These are phyloP conservation scores for Philypnodon macrostomus DNA, from an alignment of 2,797 vertebrate species.

Conservation along the genomic window DNA sequence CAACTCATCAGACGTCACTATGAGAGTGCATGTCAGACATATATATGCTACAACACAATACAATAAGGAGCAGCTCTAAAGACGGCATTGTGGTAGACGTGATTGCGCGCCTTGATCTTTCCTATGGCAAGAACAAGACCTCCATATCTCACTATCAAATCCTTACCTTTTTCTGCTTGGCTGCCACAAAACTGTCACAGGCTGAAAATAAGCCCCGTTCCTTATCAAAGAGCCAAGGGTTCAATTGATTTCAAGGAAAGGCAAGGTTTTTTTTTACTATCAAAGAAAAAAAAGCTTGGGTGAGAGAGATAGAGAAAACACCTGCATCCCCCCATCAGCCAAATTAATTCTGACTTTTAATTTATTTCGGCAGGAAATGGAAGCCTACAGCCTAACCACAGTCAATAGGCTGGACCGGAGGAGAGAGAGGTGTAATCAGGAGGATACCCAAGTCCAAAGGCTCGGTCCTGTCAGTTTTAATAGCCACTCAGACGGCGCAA, in stretches of 20 bases:
- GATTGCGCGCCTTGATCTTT: slow-evolving; percentile 94
- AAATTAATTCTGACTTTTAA: slow-evolving; percentile 99
- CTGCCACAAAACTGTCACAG: slow-evolving; percentile 95
- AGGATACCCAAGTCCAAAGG: slow-evolving; percentile 84
- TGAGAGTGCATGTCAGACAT: slow-evolving; percentile 35
- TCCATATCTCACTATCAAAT: slow-evolving; percentile 98
- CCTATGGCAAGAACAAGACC: slow-evolving; percentile 95
- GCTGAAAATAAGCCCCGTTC: slow-evolving; percentile 90
- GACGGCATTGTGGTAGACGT: slow-evolving; percentile 81
- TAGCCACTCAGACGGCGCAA: slow-evolving; percentile 90
- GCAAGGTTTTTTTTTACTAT: too few relatives aligned
- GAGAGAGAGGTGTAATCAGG: slow-evolving; percentile 89
- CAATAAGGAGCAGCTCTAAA: slow-evolving; percentile 66
- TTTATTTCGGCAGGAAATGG: slow-evolving; percentile 99
- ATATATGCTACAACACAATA: slow-evolving; percentile 18
- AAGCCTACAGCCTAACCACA: slow-evolving; percentile 94
- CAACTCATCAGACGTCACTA: slow-evolving; percentile 44
- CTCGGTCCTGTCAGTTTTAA: slow-evolving; percentile 93
- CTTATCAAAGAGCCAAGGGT: slow-evolving; percentile 87
- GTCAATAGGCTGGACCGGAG: slow-evolving; percentile 88
- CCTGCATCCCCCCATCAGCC: slow-evolving; percentile 92
- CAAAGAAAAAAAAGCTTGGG: neutral
- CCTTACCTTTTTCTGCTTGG: slow-evolving; percentile 82
- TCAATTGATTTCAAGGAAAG: slow-evolving; percentile 95
- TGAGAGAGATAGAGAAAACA: slow-evolving; percentile 74